These are phyloP conservation scores for Lasioglossum marginatum DNA, from an alignment of 2,888 invertebrate species.

Conservation along the genomic window DNA sequence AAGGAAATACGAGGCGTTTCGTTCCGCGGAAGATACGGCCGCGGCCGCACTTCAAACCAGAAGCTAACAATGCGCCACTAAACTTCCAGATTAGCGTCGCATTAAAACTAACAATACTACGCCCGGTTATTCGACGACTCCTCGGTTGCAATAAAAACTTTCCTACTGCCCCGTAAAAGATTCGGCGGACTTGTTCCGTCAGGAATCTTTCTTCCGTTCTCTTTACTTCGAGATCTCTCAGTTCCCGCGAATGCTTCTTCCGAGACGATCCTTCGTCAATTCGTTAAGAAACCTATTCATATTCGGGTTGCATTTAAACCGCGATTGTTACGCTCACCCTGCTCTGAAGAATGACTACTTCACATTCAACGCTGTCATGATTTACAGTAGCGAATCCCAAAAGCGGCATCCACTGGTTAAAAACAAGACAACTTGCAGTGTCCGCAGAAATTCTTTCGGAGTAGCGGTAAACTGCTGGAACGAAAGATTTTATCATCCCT, in stretches of 20 bases:
- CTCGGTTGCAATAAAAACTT: slow-evolving; percentile 39
- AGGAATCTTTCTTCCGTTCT: background rate
- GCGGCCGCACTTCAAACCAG: slow-evolving; percentile 41
- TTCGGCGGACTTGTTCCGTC: slow-evolving; percentile 25
- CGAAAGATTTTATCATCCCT: background rate
- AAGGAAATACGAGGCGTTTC: slow-evolving; percentile 33
- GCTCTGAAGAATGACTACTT: background rate
- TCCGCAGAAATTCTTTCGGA: background rate
- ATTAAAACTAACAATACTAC: slow-evolving; percentile 36
- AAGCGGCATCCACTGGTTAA: background rate
- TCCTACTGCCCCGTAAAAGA: slow-evolving; percentile 18
- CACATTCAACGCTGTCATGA: background rate
- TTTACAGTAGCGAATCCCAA: background rate
- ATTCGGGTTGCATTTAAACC: background rate
- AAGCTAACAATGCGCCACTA: slow-evolving; percentile 38
- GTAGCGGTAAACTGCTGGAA: background rate
- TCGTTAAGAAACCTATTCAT: background rate
- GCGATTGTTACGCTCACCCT: background rate
- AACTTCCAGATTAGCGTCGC: slow-evolving; percentile 49
- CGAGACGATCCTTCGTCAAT: background rate
- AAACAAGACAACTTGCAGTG: background rate
- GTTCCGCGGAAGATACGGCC: slow-evolving; percentile 38
- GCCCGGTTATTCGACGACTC: slow-evolving; percentile 25
- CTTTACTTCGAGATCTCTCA: background rate
- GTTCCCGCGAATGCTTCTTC: background rate